phyloP scores from a whole-genome alignment of 2,888 invertebrate species.

The Plagiodera versicolora region DNA sequence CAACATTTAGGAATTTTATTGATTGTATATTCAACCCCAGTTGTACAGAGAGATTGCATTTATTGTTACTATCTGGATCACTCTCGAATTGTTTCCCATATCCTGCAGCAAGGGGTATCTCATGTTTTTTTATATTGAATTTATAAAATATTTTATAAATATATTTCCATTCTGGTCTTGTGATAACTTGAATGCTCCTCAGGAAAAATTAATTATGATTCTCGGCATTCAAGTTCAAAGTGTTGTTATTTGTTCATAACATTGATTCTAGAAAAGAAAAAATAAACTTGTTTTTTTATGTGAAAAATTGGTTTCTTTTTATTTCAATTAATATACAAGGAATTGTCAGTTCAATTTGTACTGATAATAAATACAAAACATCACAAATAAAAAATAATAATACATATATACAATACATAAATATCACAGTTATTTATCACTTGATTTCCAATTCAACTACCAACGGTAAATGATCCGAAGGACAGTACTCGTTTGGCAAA shows the following conservation, averaged over 20 bases:
- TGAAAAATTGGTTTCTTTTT: too few species aligned
- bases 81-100: constrained; percentile 15
- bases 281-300: background rate
- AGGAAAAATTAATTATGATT: constrained; percentile 48
- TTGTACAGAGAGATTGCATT: constrained; percentile 28
- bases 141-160: constrained; percentile 1
- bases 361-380: too few species aligned
- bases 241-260: constrained; percentile 25
- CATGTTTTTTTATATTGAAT: constrained; percentile 8
- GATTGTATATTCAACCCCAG: background rate
- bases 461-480: constrained; percentile 91
- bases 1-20: too few species aligned
- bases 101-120: background rate
- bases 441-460: constrained; percentile 70
- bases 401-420: background rate
- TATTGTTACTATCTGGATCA: constrained; percentile 30
- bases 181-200: constrained; percentile 41
- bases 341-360: too few species aligned
- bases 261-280: background rate
- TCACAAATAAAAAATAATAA: too few species aligned
- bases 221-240: constrained; percentile 39
- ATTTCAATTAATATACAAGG: too few species aligned
- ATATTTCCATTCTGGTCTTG: constrained; percentile 24
- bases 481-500: constrained; percentile 84
- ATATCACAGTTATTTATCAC: constrained; percentile 1